phyloP scores from a whole-genome alignment of 37 sponge, comb jelly and placozoan species.

The Halisarca cf. caerulea region DNA sequence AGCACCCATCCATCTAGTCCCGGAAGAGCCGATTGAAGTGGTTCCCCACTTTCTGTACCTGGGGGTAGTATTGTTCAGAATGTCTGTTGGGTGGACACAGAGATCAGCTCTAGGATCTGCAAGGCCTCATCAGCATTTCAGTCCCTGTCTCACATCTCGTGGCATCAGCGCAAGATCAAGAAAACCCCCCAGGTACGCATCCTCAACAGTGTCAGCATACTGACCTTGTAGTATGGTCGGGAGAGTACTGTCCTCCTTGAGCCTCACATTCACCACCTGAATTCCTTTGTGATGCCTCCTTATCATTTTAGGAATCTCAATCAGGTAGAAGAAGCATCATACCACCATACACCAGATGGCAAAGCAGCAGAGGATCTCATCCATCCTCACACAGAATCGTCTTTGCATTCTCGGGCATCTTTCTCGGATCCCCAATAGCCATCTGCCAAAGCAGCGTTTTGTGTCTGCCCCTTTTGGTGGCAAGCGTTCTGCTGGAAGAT shows the following conservation, averaged over 20 bases:
- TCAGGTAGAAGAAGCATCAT: no score
- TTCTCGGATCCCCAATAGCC: not conserved
- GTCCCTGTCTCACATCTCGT: not conserved
- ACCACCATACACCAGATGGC: no score
- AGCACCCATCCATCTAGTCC: no score
- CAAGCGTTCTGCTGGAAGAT: not conserved
- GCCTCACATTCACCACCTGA: no score
- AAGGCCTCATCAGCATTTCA: not conserved
- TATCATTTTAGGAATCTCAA: no score
- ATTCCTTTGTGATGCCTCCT: no score
- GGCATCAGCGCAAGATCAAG: conserved; percentile 4
- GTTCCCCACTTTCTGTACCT: no score
- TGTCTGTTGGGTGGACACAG: not conserved
- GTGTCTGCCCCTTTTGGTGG: conserved; percentile 7
- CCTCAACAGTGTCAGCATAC: conserved; percentile 13
- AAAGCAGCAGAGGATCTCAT: no score
- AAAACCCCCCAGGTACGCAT: not conserved
- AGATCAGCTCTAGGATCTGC: not conserved
- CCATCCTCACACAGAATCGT: not conserved
- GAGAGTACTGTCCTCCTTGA: no score
- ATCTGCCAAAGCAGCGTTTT: not conserved
- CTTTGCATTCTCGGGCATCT: conserved; percentile 1
- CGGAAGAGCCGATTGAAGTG: no score
- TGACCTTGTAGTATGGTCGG: no score
- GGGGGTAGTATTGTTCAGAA: not conserved